These are phyloP conservation scores for Manis javanica DNA, from an alignment of 2,797 vertebrate species.

Conservation along the genomic window DNA sequence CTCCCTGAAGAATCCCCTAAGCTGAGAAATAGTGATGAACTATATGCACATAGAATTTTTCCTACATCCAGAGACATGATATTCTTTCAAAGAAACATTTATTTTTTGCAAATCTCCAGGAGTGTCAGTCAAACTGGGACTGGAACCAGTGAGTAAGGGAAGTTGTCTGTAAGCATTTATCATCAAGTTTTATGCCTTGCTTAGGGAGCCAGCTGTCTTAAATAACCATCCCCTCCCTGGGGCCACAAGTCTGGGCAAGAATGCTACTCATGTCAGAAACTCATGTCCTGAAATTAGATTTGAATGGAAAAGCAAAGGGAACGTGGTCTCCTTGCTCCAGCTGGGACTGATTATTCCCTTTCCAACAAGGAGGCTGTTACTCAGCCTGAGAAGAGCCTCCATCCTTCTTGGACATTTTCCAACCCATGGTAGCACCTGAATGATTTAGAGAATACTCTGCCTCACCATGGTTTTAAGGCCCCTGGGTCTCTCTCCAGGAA, in stretches of 20 bases:
- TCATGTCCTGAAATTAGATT: constrained; percentile 69
- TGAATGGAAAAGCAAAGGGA: constrained; percentile 69
- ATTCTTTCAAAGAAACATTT: constrained; percentile 76
- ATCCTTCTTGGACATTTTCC: constrained; percentile 67
- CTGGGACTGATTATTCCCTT: constrained; percentile 78
- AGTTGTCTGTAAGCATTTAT: constrained; percentile 81
- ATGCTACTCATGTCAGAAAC: constrained; percentile 75
- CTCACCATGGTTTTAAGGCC: background rate
- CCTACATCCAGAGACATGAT: constrained; percentile 71
- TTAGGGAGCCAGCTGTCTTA: constrained; percentile 61
- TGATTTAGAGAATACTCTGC: constrained; percentile 4
- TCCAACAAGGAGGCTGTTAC: constrained; percentile 61
- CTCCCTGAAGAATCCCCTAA: constrained; percentile 52
- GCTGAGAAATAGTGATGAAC: constrained; percentile 62
- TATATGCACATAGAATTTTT: constrained; percentile 36
- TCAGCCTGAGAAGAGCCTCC: constrained; percentile 32
- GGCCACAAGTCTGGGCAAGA: constrained; percentile 69
- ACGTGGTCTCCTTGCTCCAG: constrained; percentile 54
- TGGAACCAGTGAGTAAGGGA: constrained; percentile 66
- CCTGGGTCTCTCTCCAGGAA: constrained; percentile 31
- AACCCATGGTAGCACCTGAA: constrained; percentile 68
- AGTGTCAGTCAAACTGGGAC: constrained; percentile 75
- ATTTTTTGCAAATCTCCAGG: constrained; percentile 69
- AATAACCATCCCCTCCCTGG: constrained; percentile 71
- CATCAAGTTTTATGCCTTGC: constrained; percentile 71